Base-by-base conservation (phyloP, 2,113 vertebrate species). In the Chaetorhynchus papuensis region DNA sequence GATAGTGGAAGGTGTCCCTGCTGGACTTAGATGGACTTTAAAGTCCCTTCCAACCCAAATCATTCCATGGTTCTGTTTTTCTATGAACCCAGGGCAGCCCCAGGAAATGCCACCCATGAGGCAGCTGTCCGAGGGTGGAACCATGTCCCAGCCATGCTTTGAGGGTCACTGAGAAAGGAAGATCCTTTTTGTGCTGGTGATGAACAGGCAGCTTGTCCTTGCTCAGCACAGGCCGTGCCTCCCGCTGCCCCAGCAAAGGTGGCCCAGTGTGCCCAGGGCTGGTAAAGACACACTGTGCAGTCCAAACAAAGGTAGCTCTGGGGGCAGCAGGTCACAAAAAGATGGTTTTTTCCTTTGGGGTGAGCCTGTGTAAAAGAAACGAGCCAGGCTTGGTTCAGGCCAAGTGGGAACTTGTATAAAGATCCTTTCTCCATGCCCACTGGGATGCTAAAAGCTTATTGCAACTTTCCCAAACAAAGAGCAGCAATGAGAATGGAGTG, bases 341-440 rank as follows among this genome's bases (percentile, higher is more conserved):
- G 6, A 20, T 71, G 26, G 0, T 2, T 2, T 27, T n/a, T 57
- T 26, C 15, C 45, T 75, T 69, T 4, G 4, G 57, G 42, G 8
- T 50, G 47, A 95, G 21, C 75, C 28, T 5, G 1, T 24, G 66
- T 35, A 13, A 89, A 91, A 85, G 54, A 61, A 79, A 54, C 3
- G 57, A 95, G 41, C 23, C 37, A 19, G 49, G 4, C 65, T 87
- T 7, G 2, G 70, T 94, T 84, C 74, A 64, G 77, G 28, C 78
- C 57, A 31, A 89, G 45, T 1, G 26, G 66, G 54, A 79, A 31
- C 12, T 26, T 44, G 72, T 21, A 81, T 60, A 93, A 87, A 81
- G 80, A 80, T 31, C 63, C 59, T 96, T 90, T 94, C 90, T 96
- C 92, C 68, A n/a, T 87, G 84, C 42, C 89, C 78, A 88, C 59